These are phyloP conservation scores for Thymelicus sylvestris DNA, from an alignment of 2,888 invertebrate genomes.

Conservation along the genomic window DNA sequence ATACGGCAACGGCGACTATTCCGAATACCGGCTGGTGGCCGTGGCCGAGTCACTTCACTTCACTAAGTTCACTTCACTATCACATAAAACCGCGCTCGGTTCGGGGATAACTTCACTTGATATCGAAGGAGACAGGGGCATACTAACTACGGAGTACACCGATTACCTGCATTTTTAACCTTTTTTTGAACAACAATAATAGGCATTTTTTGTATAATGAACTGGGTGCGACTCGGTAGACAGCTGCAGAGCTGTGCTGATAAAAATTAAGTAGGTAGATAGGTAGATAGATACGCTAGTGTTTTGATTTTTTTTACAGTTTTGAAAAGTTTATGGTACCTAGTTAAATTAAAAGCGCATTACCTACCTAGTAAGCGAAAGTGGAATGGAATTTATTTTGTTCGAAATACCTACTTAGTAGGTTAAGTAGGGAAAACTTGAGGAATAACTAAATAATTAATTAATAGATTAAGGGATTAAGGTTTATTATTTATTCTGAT, in stretches of 20 bases:
- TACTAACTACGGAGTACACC: neutral
- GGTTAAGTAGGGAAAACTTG: too few relatives aligned
- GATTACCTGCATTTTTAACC: conserved; percentile 37
- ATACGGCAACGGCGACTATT: neutral
- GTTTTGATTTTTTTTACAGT: too few relatives aligned
- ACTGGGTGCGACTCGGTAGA: conserved; percentile 43
- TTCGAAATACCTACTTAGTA: too few relatives aligned
- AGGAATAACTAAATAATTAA: too few relatives aligned
- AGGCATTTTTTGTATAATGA: conserved; percentile 50
- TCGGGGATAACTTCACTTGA: conserved; percentile 56
- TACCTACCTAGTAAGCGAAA: too few relatives aligned
- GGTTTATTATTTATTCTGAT: too few relatives aligned
- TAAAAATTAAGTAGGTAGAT: conserved; percentile 1
- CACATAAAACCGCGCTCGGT: neutral
- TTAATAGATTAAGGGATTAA: too few relatives aligned
- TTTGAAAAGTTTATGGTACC: too few relatives aligned
- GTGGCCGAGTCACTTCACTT: conserved; percentile 47
- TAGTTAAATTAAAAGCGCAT: too few relatives aligned
- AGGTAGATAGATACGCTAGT: too few relatives aligned
- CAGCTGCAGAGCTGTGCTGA: conserved; percentile 38
- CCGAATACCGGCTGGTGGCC: conserved; percentile 40
- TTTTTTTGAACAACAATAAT: conserved; percentile 37
- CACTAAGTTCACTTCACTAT: conserved; percentile 45
- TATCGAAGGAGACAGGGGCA: too few relatives aligned
- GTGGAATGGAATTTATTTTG: too few relatives aligned